Base-by-base conservation (phyloP, 2,797 vertebrate species). In the Anableps anableps region DNA sequence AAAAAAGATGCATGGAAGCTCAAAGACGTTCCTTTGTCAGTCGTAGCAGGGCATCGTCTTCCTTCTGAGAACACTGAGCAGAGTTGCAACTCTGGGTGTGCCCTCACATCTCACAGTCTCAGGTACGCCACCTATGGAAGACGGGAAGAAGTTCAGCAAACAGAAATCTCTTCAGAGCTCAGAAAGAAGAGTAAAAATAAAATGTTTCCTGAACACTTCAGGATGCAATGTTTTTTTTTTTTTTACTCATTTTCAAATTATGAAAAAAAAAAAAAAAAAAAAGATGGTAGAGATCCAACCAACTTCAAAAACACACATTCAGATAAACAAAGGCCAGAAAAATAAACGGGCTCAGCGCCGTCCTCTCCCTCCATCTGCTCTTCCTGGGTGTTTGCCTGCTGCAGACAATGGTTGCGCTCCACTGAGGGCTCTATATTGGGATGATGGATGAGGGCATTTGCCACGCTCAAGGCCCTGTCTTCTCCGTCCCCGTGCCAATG, bases 381-480 rank as follows among this genome's bases (percentile, higher is more conserved):
- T 84, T 92, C 78, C 91, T 94, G 93, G 92, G 86, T 76, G 81
- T 87, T 79, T 92, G 92, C 92, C 92, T 86, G 88, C 88, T 89
- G 83, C 86, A 93, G 86, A 93, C 91, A 83, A 85, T 75, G 86
- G 87, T 41, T 81, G 79, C 48, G 78, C 91, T 94, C 89, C 87
- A 84, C 90, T 85, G 88, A 92, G 91, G 84, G 90, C 91, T 93
- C 89, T 89, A 90, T 88, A 91, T 86, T 83, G 88, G 86, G 86
- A 94, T 93, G 95, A 95, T 94, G 90, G 94, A 95, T 94, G 94
- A 93, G 91, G 89, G 91, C 92, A 90, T 93, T 94, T 93, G 89
- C 92, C 75, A 83, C 90, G 87, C 87, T 93, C 90, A 94, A 93
- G 95, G 92, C 89, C 89, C 74, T 13, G 86, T 91, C 89, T 89